Evolutionary conservation across 2,888 invertebrate genomes (phyloP).

Genomic region (Calliscelio sp.): DNA sequence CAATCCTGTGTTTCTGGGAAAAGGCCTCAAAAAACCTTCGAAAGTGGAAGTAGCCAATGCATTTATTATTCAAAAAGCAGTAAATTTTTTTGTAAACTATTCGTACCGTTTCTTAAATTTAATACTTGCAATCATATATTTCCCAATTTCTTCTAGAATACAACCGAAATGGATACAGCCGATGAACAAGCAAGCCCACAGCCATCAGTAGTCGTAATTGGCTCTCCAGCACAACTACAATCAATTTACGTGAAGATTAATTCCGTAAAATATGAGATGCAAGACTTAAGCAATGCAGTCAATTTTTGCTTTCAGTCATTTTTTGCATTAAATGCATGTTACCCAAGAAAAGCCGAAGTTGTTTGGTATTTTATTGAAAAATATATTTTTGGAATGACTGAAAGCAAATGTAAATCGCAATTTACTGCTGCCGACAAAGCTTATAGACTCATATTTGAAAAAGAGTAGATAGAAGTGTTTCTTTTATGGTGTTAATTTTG

Average conservation of each 20-base stretch:
- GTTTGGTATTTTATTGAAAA: no score
- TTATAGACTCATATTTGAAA: no score
- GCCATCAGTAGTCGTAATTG: no score
- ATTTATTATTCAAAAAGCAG: conserved; percentile 26
- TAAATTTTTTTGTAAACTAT: conserved; percentile 11
- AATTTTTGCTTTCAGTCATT: conserved; percentile 24
- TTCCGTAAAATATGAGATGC: no score
- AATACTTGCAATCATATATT: no score
- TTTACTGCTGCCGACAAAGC: background rate
- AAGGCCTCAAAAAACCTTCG: conserved; percentile 27
- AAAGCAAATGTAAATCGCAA: background rate
- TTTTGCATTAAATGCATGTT: conserved; percentile 39
- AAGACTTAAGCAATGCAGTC: no score
- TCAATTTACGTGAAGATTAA: no score
- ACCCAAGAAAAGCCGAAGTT: conserved; percentile 1
- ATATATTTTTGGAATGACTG: background rate
- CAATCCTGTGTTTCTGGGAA: conserved; percentile 16
- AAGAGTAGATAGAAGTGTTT: no score
- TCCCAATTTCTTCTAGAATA: conserved; percentile 35
- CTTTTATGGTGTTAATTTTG: no score
- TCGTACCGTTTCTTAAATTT: no score
- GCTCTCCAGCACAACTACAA: no score
- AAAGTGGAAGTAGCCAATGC: conserved; percentile 21
- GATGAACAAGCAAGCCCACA: conserved; percentile 15
- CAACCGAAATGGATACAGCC: background rate